These are phyloP conservation scores for Laticauda colubrina DNA, from an alignment of 2,113 vertebrate genomes.

Conservation along the genomic window DNA sequence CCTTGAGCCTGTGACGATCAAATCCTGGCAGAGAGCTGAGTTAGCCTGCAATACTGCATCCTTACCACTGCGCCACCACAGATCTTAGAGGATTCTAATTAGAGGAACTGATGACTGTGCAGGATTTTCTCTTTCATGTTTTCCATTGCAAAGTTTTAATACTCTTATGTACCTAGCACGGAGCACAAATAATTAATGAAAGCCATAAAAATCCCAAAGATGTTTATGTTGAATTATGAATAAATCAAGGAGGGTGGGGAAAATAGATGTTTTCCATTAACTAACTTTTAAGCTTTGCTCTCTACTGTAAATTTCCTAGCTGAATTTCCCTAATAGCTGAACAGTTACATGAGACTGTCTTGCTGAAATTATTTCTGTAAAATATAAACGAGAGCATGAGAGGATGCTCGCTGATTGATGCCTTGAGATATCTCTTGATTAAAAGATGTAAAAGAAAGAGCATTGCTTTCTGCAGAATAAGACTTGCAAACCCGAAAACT, in stretches of 20 bases:
- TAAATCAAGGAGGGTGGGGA: constrained; percentile 20
- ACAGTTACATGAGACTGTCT: background rate
- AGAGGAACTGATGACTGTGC: constrained; percentile 5
- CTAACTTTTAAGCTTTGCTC: constrained; percentile 20
- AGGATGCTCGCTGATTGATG: background rate
- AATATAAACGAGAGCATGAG: background rate
- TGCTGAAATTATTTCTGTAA: background rate
- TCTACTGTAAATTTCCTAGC: background rate
- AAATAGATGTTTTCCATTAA: constrained; percentile 9
- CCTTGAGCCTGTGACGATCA: background rate
- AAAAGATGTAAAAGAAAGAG: background rate
- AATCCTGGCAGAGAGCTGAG: background rate
- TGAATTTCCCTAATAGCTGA: background rate
- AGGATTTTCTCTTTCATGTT: accelerated
- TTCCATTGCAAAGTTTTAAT: background rate
- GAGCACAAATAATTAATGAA: constrained; percentile 43
- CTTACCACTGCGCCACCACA: background rate
- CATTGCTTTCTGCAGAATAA: background rate
- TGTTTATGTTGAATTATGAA: constrained; percentile 39
- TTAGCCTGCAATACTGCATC: background rate
- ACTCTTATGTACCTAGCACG: background rate
- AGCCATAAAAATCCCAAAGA: constrained; percentile 11
- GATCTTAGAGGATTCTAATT: background rate
- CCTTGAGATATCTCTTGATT: background rate
- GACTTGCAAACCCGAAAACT: background rate